Evolutionary conservation across 2,797 vertebrate species (phyloP).

Genomic region (Danio choprae): DNA sequence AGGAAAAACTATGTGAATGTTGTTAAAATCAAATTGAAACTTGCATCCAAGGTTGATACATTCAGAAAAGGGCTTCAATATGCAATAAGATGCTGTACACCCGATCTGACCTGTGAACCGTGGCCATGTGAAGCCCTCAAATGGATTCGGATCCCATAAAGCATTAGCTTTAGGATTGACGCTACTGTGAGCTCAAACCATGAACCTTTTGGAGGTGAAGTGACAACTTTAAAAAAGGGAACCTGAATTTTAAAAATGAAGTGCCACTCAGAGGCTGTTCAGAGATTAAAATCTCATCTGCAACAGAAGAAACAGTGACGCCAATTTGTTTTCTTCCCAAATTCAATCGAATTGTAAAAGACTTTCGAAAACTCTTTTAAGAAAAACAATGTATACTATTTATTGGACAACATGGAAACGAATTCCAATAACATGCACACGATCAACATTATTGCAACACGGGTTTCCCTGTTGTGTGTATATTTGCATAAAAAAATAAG

Average conservation of each 20-base stretch:
- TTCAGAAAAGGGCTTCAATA: slow-evolving; percentile 35
- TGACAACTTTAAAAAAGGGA: slow-evolving; percentile 38
- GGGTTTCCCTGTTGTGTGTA: slow-evolving; percentile 81
- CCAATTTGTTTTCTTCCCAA: slow-evolving; percentile 53
- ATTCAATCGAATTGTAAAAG: slow-evolving; percentile 59
- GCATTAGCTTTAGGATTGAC: slow-evolving; percentile 31
- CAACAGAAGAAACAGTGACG: slow-evolving; percentile 48
- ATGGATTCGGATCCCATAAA: slow-evolving; percentile 7
- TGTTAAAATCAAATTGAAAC: slow-evolving; percentile 43
- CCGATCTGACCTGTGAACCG: background rate
- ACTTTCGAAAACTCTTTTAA: slow-evolving; percentile 60
- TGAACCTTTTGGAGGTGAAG: slow-evolving; percentile 35
- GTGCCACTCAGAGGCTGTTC: slow-evolving; percentile 35
- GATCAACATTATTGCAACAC: slow-evolving; percentile 88
- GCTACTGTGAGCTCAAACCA: slow-evolving; percentile 47
- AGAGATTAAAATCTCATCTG: slow-evolving; percentile 53
- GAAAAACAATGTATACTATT: slow-evolving; percentile 63
- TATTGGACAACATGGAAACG: slow-evolving; percentile 77
- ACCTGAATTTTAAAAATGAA: slow-evolving; percentile 46
- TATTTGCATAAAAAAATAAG: slow-evolving; percentile 83
- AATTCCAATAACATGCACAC: slow-evolving; percentile 83
- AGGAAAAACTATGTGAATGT: slow-evolving; percentile 16
- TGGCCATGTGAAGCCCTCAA: slow-evolving; percentile 4
- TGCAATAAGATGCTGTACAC: slow-evolving; percentile 7
- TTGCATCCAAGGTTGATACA: slow-evolving; percentile 43